Percentiles rank a stretch among this genome's conserved stretches.
Conservation (phyloP, 2,113 vertebrate species). For the Tragulus kanchil region DNA sequence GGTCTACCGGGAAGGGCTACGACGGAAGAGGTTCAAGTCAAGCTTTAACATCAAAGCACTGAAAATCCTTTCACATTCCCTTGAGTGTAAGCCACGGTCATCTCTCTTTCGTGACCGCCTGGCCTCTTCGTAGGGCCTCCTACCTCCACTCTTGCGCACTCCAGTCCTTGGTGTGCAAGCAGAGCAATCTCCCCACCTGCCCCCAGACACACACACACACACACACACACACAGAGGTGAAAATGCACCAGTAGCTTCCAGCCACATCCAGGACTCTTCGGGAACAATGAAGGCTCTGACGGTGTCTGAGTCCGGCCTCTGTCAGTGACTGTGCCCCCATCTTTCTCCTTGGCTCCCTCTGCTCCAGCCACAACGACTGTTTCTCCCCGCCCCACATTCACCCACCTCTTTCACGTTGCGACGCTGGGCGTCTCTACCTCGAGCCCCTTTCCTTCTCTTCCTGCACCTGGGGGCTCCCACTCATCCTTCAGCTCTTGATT, state of each 20-base stretch:
- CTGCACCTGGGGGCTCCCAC: neutral
- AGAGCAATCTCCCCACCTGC: neutral
- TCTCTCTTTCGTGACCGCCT: neutral
- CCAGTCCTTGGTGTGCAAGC: fast-evolving
- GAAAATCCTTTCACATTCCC: neutral
- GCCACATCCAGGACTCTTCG: neutral
- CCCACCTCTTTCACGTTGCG: neutral
- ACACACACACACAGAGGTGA: neutral
- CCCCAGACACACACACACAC: neutral
- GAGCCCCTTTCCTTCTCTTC: neutral
- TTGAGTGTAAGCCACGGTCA: neutral
- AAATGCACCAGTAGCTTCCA: neutral
- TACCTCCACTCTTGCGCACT: fast-evolving
- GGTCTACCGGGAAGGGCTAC: neutral
- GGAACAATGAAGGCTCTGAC: neutral
- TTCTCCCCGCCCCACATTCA: neutral
- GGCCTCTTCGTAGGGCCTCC: neutral
- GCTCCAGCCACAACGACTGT: neutral
- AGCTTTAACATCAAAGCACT: neutral
- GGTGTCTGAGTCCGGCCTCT: neutral
- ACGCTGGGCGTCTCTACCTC: neutral
- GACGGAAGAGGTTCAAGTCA: neutral
- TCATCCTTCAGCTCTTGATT: neutral
- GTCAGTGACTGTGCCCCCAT: too few species aligned
- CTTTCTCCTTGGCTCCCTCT: neutral